These are phyloP conservation scores for Pavo muticus DNA, from an alignment of 2,113 vertebrate species.

Conservation along the genomic window DNA sequence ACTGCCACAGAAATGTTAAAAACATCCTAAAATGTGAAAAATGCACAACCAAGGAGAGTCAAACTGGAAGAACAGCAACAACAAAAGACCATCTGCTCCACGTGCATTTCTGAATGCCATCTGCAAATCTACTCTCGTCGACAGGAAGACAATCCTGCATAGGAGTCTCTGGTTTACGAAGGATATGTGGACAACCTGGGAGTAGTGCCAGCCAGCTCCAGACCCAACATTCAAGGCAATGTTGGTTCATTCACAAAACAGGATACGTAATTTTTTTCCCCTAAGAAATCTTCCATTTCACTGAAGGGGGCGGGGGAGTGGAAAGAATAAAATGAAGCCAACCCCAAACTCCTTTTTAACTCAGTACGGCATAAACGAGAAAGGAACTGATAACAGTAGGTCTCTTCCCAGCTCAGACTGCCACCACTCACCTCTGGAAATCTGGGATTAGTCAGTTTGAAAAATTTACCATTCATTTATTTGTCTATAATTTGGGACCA, in stretches of 20 bases:
- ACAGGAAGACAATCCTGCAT: too few species aligned
- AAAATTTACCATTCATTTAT: neutral
- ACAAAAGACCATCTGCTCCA: accelerated
- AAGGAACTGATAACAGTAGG: neutral
- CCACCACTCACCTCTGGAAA: neutral
- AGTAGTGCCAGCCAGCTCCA: neutral
- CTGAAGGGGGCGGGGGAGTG: neutral
- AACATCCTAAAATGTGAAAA: neutral
- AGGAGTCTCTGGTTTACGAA: neutral
- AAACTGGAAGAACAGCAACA: neutral
- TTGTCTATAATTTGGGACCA: neutral
- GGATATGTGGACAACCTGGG: accelerated
- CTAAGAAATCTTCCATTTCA: neutral
- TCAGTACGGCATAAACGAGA: neutral
- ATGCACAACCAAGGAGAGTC: accelerated
- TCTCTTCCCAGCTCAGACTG: neutral
- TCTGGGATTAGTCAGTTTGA: neutral
- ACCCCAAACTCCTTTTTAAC: neutral
- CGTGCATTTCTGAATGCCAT: accelerated
- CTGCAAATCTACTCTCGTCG: neutral
- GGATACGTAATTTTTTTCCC: neutral
- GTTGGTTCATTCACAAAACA: neutral
- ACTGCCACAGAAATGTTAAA: neutral
- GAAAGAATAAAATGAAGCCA: neutral
- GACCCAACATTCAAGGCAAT: accelerated